Conservation (phyloP, 2,113 vertebrate genomes). For the Gnathonemus longibarbis region DNA sequence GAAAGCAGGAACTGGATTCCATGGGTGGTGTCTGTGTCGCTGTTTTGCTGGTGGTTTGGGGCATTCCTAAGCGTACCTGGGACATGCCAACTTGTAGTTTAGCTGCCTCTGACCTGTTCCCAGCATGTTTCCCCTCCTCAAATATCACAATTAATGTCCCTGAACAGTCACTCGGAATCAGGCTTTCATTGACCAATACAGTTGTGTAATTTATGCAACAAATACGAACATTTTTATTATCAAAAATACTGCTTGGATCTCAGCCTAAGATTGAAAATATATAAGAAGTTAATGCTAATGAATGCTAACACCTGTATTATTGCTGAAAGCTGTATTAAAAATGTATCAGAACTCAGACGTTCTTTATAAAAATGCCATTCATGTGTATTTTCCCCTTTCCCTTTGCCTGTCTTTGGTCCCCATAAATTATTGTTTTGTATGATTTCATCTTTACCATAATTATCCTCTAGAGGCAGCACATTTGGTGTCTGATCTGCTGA, state of each 20-base stretch:
- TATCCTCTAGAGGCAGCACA: background rate
- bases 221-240: background rate
- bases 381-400: background rate
- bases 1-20: background rate
- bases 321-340: background rate
- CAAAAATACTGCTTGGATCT: background rate
- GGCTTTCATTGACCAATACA: background rate
- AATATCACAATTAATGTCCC: conserved; percentile 53
- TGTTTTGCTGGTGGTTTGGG: background rate
- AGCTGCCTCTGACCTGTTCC: background rate
- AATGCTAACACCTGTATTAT: background rate
- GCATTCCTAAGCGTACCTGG: background rate
- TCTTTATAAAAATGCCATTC: conserved; percentile 18
- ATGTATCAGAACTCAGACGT: background rate
- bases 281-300: background rate
- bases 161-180: conserved; percentile 23
- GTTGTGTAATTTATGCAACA: background rate
- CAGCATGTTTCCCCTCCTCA: background rate
- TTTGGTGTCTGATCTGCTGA: background rate
- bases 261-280: background rate
- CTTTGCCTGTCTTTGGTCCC: background rate
- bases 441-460: background rate
- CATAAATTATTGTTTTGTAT: background rate
- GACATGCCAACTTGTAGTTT: background rate
- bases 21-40: background rate